These are phyloP conservation scores for Eurois occulta DNA, from an alignment of 2,888 invertebrate species.

Conservation along the genomic window DNA sequence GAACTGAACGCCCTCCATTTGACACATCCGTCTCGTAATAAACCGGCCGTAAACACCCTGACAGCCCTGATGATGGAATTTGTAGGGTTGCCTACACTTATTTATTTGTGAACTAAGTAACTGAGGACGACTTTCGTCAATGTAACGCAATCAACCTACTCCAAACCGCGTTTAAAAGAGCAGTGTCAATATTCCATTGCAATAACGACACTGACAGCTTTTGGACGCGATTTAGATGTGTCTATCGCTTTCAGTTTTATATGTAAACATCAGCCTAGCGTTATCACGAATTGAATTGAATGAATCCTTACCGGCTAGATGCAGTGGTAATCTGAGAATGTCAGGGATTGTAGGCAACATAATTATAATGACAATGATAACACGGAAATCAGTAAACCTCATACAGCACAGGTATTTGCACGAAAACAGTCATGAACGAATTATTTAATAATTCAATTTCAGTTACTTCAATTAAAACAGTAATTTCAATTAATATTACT, in stretches of 20 bases:
- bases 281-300: not conserved
- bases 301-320: not conserved
- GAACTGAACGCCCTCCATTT: conserved; percentile 76
- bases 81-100: conserved; percentile 66
- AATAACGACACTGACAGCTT: not conserved
- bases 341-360: not conserved
- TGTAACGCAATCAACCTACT: not conserved
- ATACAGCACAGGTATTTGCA: not conserved
- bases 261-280: not conserved
- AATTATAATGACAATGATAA: not conserved
- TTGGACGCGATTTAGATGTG: not conserved
- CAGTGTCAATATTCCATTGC: too few relatives aligned
- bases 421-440: not conserved
- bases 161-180: too few relatives aligned
- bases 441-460: not conserved
- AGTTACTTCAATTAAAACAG: not conserved
- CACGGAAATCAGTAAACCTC: not conserved
- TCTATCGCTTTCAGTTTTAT: not conserved
- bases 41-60: conserved; percentile 68
- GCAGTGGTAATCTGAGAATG: not conserved
- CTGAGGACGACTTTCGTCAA: not conserved
- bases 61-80: conserved; percentile 70
- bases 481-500: not conserved
- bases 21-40: conserved; percentile 82
- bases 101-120: not conserved